A percentile compares a stretch with the other conserved stretches of the same genome.
These are phyloP conservation scores for Pristionchus fissidentatus DNA, from an alignment of 2,888 invertebrate species.

Conservation along the genomic window DNA sequence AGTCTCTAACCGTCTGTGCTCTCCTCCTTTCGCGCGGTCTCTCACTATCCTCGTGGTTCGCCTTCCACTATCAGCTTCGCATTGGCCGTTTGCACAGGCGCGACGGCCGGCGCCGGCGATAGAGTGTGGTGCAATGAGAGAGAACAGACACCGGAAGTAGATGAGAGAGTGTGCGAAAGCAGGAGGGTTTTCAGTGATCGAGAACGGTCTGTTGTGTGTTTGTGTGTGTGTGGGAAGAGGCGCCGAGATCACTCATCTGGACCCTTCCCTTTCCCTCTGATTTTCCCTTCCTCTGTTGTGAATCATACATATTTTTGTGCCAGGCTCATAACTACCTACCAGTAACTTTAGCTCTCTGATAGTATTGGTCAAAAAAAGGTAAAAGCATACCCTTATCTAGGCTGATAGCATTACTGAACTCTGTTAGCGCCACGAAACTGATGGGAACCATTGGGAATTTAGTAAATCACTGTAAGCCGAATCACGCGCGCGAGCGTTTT, in stretches of 20 bases:
- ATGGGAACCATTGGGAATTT: no score
- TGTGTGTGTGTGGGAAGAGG: not conserved
- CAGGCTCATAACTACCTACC: no score
- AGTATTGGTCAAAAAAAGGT: conserved; percentile 5
- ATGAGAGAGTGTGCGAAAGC: not conserved
- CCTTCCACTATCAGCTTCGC: not conserved
- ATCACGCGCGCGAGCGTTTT: no score
- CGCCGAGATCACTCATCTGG: conserved; percentile 19
- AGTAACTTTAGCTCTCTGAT: not conserved
- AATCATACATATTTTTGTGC: no score
- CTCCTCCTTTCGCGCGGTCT: not conserved
- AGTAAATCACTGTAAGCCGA: no score
- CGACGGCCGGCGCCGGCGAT: conserved; percentile 31
- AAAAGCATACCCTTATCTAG: no score
- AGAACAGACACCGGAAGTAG: not conserved
- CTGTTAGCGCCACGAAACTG: no score
- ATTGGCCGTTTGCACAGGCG: conserved; percentile 34
- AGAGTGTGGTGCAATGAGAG: not conserved
- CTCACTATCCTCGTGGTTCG: conserved; percentile 25
- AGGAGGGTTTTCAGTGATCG: not conserved
- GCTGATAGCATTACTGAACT: no score
- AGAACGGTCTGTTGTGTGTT: conserved; percentile 37
- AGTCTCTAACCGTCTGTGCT: not conserved
- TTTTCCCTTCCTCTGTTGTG: not conserved
- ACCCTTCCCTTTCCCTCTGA: conserved; percentile 15